Percentiles rank a stretch among this genome's conserved stretches.
Conservation (phyloP, 1,140 invertebrate species). For the Gryon sp. region DNA sequence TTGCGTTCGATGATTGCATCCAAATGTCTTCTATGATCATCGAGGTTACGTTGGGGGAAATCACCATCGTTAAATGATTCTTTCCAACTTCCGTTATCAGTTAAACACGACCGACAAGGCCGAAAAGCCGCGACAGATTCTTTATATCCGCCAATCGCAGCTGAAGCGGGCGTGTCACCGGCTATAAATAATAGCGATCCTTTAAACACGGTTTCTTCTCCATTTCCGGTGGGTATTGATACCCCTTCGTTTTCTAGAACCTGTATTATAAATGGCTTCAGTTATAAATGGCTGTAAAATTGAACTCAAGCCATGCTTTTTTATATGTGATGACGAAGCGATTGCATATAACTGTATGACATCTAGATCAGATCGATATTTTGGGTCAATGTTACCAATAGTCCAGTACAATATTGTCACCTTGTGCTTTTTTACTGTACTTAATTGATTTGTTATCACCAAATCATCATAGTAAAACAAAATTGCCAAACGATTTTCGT, state of each 20-base stretch:
- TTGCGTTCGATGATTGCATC: constrained; percentile 5
- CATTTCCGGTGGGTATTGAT: neutral
- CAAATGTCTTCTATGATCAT: neutral
- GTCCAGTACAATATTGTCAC: constrained; percentile 27
- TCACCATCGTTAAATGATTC: neutral
- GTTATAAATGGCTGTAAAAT: neutral
- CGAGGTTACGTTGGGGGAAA: neutral
- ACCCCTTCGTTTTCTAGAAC: constrained; percentile 15
- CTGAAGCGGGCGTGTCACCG: constrained; percentile 52
- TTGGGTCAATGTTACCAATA: constrained; percentile 13
- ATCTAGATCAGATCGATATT: constrained; percentile 7
- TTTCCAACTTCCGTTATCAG: constrained; percentile 6
- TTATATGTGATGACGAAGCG: constrained; percentile 4
- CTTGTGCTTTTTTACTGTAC: constrained; percentile 32
- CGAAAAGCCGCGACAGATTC: constrained; percentile 41
- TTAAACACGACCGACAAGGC: constrained; percentile 28
- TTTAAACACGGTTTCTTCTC: constrained; percentile 7
- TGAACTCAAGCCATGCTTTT: constrained; percentile 4
- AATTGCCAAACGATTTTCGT: neutral
- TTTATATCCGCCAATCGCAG: constrained; percentile 44
- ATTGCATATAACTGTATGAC: constrained; percentile 6
- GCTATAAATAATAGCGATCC: constrained; percentile 34
- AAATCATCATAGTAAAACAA: constrained; percentile 16
- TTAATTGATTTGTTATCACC: constrained; percentile 6
- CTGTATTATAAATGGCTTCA: constrained; percentile 12